Percentiles rank a stretch among this genome's conserved stretches.
phyloP scores from a whole-genome alignment of 2,113 vertebrate species.

The Puntigrus tetrazona region DNA sequence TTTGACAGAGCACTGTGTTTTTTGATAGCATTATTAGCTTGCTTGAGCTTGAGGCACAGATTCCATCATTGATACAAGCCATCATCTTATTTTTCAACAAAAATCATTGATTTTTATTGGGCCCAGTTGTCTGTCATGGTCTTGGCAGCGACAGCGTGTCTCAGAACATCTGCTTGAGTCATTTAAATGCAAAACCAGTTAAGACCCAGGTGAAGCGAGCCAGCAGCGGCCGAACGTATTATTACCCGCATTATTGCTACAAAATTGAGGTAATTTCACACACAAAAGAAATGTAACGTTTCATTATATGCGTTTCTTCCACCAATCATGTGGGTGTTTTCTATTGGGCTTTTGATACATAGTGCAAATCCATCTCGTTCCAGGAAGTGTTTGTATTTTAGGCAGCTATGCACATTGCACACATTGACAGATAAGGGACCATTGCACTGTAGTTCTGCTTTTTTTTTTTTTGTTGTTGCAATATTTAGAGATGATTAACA shows the following conservation, averaged over 20 bases:
- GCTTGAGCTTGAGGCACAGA: neutral
- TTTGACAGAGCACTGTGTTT: neutral
- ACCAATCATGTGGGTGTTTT: conserved; percentile 50
- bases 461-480: no score
- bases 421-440: neutral
- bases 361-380: neutral
- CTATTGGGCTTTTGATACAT: conserved; percentile 21
- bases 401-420: neutral
- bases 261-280: conserved; percentile 56
- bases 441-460: neutral
- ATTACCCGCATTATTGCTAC: conserved; percentile 58
- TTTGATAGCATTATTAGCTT: neutral
- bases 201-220: conserved; percentile 56
- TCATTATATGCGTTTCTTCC: conserved; percentile 50
- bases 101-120: conserved; percentile 7
- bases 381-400: conserved; percentile 21
- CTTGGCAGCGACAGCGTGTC: conserved; percentile 18
- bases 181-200: conserved; percentile 49
- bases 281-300: conserved; percentile 56
- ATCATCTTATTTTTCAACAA: neutral
- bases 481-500: neutral
- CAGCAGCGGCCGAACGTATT: conserved; percentile 53
- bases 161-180: conserved; percentile 54
- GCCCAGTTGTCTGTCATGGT: conserved; percentile 9
- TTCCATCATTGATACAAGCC: neutral